These are phyloP conservation scores for Fulmarus glacialis DNA, from an alignment of 2,113 vertebrate genomes.

Conservation along the genomic window DNA sequence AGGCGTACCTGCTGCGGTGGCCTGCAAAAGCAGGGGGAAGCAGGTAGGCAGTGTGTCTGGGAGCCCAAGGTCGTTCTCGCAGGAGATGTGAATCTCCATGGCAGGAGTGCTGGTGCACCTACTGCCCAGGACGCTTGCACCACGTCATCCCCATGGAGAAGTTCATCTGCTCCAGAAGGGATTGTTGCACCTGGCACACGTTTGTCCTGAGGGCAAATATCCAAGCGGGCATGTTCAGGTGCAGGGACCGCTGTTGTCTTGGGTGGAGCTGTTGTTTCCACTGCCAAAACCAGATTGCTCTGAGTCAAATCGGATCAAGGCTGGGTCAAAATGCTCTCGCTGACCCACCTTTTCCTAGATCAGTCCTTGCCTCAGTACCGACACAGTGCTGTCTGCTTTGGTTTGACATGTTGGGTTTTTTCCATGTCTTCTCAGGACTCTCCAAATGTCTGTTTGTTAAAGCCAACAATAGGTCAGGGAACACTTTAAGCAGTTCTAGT, in stretches of 20 bases:
- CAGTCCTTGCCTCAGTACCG: background rate
- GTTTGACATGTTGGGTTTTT: fast-evolving
- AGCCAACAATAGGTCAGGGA: background rate
- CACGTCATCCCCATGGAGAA: fast-evolving
- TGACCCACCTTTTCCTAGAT: background rate
- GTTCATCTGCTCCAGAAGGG: background rate
- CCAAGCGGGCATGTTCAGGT: fast-evolving
- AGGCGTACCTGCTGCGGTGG: background rate
- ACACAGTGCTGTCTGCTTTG: background rate
- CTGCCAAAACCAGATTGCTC: background rate
- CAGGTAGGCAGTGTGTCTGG: fast-evolving
- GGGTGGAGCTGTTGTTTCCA: background rate
- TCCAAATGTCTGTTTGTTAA: background rate
- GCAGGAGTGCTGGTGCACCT: fast-evolving
- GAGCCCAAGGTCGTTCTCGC: fast-evolving
- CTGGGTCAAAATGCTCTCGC: background rate
- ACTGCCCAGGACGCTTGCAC: fast-evolving
- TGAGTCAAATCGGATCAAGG: fast-evolving
- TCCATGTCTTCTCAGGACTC: background rate
- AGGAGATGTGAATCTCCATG: fast-evolving
- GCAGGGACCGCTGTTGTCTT: fast-evolving
- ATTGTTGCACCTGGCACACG: background rate
- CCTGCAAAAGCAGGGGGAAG: background rate
- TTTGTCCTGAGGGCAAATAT: background rate
- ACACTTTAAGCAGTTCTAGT: background rate